Evolutionary conservation across 2,797 vertebrate genomes (phyloP).

Genomic region (Rhincodon typus): DNA sequence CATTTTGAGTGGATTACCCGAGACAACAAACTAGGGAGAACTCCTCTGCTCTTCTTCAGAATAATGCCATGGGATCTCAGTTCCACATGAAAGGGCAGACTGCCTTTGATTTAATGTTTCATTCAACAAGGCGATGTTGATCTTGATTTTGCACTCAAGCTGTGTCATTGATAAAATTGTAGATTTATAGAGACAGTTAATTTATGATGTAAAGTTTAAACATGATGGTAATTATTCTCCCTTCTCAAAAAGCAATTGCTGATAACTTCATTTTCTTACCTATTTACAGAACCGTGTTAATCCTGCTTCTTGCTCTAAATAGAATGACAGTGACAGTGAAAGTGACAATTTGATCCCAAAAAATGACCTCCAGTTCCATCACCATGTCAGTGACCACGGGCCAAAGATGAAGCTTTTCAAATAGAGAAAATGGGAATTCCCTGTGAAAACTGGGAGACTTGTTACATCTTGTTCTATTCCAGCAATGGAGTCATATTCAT

Average conservation of each 20-base stretch:
- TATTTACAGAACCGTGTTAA: constrained; percentile 69
- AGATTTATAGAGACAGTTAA: background rate
- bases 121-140: background rate
- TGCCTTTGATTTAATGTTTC: background rate
- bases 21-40: background rate
- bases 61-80: background rate
- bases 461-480: background rate
- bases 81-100: background rate
- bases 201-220: background rate
- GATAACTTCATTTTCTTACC: background rate
- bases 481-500: background rate
- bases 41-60: background rate
- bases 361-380: background rate
- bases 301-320: constrained; percentile 70
- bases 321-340: constrained; percentile 40
- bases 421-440: background rate
- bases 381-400: background rate
- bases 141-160: background rate
- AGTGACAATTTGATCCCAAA: constrained; percentile 30
- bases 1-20: background rate
- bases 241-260: background rate
- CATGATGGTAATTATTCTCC: background rate
- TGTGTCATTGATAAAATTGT: no score
- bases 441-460: background rate
- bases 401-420: background rate